Evolutionary conservation across 2,113 vertebrate genomes (phyloP), one percentile per base, ranked within the genome.

Genomic region (Pedetes capensis): DNA sequence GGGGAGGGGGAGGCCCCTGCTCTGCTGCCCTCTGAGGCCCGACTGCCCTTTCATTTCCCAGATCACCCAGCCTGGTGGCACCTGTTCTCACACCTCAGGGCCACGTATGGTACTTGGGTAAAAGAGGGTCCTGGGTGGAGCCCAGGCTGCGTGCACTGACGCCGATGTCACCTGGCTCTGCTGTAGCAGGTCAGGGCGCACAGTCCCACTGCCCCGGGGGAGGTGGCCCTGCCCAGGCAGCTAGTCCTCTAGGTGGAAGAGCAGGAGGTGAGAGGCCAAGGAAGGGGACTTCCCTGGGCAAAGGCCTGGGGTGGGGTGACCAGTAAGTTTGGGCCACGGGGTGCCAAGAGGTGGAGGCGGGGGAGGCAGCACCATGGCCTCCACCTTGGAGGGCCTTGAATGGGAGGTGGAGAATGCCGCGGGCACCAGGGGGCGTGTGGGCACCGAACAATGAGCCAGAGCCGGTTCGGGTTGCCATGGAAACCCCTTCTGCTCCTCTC

Each of bases 371-470:
- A 1, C 5, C 6, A 3, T 27, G 39, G 64, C 78, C 61, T 85
- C 49, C 1, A 16, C 83, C 37, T 37, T 8, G 8, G 25, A 64
- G 84, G 85, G 51, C 93, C 87, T 90, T 39, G 47, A 93, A 78
- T 68, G 71, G 94, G 85, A 89, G 95, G 92, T 0, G 1, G 96
- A 66, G 80, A n/a, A 68, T 2, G 44, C 59, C 2, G 29, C 42
- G 76, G 93, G 71, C 81, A 29, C 63, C 20, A 29, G 80, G 55
- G 80, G 87, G 84, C 74, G 6, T 87, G 74, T 87, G 96, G 94
- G 90, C 96, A 84, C 64, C 34, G 57, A 87, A 96, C 95, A 90
- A 72, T 34, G 84, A 90, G 39, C 34, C 12, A 11, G 68, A 83
- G 87, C 37, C 78, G 32, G 66, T 47, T 68, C 61, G 0, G 85